Evolutionary conservation across 2,888 invertebrate species (phyloP).

Genomic region (Hemistola chrysoprasaria): DNA sequence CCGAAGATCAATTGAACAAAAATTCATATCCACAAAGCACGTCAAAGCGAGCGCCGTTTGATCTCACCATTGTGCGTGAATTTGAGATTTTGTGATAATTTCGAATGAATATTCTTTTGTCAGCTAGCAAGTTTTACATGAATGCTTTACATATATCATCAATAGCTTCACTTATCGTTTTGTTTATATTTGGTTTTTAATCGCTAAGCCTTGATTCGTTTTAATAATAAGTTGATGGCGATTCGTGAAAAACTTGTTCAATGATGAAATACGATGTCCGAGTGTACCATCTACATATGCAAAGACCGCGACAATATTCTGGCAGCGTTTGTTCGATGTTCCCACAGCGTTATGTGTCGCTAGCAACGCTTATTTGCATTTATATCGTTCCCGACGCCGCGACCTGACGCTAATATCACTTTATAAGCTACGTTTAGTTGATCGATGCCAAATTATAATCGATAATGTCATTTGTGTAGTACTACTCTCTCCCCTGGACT

Average conservation of each 20-base stretch:
- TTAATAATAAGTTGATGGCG: too few relatives aligned
- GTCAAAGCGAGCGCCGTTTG: slow-evolving; percentile 73
- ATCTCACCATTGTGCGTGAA: slow-evolving; percentile 34
- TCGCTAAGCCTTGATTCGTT: too few relatives aligned
- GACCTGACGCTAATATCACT: slow-evolving; percentile 51
- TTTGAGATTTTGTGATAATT: slow-evolving; percentile 34
- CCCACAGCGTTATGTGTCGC: slow-evolving; percentile 30
- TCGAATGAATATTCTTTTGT: slow-evolving; percentile 29
- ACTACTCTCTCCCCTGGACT: neutral
- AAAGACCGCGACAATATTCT: slow-evolving; percentile 3
- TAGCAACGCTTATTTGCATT: slow-evolving; percentile 69
- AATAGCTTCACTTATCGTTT: too few relatives aligned
- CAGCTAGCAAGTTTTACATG: slow-evolving; percentile 10
- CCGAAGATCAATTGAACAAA: slow-evolving; percentile 71
- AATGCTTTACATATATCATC: neutral
- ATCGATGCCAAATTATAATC: slow-evolving; percentile 76
- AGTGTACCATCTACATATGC: slow-evolving; percentile 33
- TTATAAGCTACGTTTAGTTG: slow-evolving; percentile 65
- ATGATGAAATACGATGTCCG: slow-evolving; percentile 27
- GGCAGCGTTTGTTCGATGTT: slow-evolving; percentile 6
- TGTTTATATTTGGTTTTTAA: too few relatives aligned
- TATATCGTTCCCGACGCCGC: slow-evolving; percentile 40
- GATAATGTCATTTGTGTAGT: slow-evolving; percentile 30
- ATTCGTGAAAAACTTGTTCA: slow-evolving; percentile 15
- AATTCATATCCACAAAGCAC: slow-evolving; percentile 68